Base-by-base conservation (phyloP, 2,113 vertebrate species). In the Rhagologus leucostigma region DNA sequence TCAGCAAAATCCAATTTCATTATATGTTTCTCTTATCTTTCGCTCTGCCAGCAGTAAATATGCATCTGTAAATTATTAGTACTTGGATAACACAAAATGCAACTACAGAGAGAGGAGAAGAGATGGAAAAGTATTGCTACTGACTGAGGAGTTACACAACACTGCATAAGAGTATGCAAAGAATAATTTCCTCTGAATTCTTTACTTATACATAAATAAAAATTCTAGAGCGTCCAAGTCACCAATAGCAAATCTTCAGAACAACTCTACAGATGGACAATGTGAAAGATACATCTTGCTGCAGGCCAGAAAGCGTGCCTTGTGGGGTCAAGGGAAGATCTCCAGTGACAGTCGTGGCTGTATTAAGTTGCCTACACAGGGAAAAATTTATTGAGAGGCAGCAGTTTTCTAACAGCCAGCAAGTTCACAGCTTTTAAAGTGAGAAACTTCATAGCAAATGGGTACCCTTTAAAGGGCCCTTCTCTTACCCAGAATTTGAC, bases 401-500 rank as follows among this genome's bases (percentile, higher is more conserved):
- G 30, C 33, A 80, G n/a, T 32, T 52, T 60, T 71, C 6, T 26
- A 76, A 82, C 13, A 71, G 42, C 30, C 52, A 67, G 14, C 0
- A 0, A 69, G 22, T 17, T 27, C 21, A 69, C 26, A 1, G 1
- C 23, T 73, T 74, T 71, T 16, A 20, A 59, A 78, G 52, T n/a
- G 9, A 55, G 33, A 87, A 60, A 71, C 4, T 46, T 76, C 57
- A 64, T 0, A 67, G 57, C 29, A 84, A 90, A 87, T 9, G 3
- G 30, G 23, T 84, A 56, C 52, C 52, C 32, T 71, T 23, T 4
- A 77, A 32, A 87, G 23, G 26, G 53, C 57, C 26, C 47, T 69
- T 55, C 56, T 42, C 98, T 98, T 98, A 99, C 99, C 99, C 99
- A 99, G 97, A 99, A 99, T 95, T 99, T 99, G 94, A 99, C 99